These are phyloP conservation scores for Acanthoscelides obtectus DNA, from an alignment of 2,888 invertebrate genomes.

Conservation along the genomic window DNA sequence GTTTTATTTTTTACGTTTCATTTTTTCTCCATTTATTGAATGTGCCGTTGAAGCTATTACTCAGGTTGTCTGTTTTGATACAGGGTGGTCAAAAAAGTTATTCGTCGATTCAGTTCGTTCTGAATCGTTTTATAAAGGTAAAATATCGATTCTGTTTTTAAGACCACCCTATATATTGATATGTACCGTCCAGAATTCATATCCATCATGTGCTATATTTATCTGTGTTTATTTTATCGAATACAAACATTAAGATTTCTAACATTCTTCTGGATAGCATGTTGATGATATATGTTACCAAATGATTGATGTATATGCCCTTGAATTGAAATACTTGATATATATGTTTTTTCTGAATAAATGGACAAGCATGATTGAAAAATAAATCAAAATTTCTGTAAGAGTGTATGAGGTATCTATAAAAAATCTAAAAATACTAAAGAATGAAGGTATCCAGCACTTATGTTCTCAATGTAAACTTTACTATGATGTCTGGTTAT, in stretches of 20 bases:
- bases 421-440: too few species aligned
- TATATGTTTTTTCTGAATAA: neutral
- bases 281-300: neutral
- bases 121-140: neutral
- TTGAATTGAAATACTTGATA: too few species aligned
- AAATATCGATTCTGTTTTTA: neutral
- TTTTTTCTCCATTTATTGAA: conserved; percentile 38
- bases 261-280: neutral
- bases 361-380: neutral
- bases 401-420: too few species aligned
- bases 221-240: neutral
- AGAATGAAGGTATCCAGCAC: too few species aligned
- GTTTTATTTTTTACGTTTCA: conserved; percentile 24
- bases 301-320: neutral
- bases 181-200: neutral
- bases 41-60: conserved; percentile 42
- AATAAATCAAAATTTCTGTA: too few species aligned
- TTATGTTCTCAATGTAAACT: too few species aligned
- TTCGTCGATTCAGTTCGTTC: too few species aligned
- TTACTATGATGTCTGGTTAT: too few species aligned
- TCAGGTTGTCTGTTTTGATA: conserved; percentile 37
- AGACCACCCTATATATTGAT: neutral
- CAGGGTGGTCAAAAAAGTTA: neutral
- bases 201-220: neutral
- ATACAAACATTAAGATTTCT: neutral